Evolutionary conservation across 2,113 vertebrate species (phyloP).

Genomic region (Hipposideros armiger): DNA sequence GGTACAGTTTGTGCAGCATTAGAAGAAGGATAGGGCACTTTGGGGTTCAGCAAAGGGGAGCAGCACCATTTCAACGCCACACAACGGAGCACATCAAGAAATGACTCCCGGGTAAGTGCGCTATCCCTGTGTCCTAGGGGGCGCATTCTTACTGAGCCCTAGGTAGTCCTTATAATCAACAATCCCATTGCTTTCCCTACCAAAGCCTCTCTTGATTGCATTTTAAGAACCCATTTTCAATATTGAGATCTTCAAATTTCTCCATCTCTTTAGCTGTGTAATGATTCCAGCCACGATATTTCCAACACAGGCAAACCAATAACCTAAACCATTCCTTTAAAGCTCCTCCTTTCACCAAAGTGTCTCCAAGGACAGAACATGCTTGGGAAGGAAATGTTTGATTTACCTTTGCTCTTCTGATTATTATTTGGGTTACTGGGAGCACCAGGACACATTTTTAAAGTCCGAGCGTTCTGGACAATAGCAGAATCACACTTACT

Average conservation of each 20-base stretch:
- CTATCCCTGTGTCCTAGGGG: neutral
- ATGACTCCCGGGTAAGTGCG: neutral
- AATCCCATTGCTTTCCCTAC: neutral
- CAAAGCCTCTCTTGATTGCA: slow-evolving; percentile 2
- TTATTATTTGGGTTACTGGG: neutral
- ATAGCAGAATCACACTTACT: neutral
- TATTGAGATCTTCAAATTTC: neutral
- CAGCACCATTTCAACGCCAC: neutral
- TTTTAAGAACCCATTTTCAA: neutral
- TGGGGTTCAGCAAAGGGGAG: fast-evolving
- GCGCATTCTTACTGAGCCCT: neutral
- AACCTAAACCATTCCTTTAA: neutral
- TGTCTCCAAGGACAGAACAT: neutral
- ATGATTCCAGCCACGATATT: neutral
- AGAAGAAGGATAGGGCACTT: neutral
- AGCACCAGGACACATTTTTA: neutral
- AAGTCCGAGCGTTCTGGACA: neutral
- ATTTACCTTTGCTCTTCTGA: neutral
- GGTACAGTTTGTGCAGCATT: neutral
- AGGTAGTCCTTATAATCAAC: neutral
- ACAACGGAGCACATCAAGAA: neutral
- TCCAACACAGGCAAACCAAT: neutral
- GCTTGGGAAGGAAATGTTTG: neutral
- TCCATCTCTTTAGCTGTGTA: neutral
- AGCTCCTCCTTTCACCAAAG: neutral